Percentiles rank a stretch among this genome's conserved stretches.
phyloP scores from a whole-genome alignment of 1,140 invertebrate species.

The Sycophila sp. region DNA sequence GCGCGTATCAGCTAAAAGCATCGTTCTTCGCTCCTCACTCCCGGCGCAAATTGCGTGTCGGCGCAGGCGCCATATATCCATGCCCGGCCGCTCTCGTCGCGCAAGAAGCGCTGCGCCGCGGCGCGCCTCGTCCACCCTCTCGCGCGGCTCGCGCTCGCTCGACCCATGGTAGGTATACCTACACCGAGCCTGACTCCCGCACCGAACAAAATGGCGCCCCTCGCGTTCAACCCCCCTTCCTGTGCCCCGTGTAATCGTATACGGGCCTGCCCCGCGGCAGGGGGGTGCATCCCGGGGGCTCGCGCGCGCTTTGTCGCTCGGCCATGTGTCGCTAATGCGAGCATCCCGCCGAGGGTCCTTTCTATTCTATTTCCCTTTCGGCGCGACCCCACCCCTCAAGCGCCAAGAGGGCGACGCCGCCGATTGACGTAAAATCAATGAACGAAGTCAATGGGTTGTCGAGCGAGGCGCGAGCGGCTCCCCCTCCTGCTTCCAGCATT shows the following conservation, averaged over 20 bases:
- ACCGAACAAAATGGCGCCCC: slow-evolving; percentile 5
- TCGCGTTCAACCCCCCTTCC: neutral
- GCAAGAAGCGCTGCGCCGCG: no score
- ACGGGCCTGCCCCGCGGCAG: slow-evolving; percentile 47
- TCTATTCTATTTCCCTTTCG: slow-evolving; percentile 66
- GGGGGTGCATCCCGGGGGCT: slow-evolving; percentile 45
- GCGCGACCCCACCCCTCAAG: slow-evolving; percentile 60
- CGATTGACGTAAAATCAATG: slow-evolving; percentile 69
- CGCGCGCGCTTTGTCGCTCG: slow-evolving; percentile 60
- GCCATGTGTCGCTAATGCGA: slow-evolving; percentile 66
- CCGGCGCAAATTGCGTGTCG: no score
- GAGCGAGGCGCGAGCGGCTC: neutral
- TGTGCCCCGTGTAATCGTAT: slow-evolving; percentile 57
- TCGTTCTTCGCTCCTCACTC: no score
- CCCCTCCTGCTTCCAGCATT: neutral
- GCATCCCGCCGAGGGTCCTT: slow-evolving; percentile 64
- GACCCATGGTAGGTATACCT: no score
- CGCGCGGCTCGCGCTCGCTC: no score
- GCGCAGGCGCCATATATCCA: no score
- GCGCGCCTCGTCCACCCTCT: neutral
- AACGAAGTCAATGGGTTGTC: slow-evolving; percentile 65
- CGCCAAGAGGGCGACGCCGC: neutral
- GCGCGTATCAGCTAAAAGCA: no score
- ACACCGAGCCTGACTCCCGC: no score
- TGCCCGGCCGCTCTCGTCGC: no score